Evolutionary conservation across 2,797 vertebrate species (phyloP).

Genomic region (Mionectes olivaceus): DNA sequence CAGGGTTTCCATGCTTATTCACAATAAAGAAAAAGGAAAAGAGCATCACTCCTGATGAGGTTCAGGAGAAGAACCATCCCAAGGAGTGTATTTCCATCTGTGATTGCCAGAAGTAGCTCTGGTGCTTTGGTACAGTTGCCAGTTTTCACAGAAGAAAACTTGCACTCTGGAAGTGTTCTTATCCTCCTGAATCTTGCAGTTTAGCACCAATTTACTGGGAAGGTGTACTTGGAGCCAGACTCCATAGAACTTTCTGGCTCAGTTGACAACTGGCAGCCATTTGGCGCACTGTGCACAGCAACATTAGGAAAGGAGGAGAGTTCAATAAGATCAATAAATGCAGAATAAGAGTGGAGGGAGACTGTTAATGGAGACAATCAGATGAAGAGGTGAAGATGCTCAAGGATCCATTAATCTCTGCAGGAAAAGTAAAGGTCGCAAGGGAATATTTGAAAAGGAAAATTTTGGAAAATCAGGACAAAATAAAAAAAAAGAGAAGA

Average conservation of each 20-base stretch:
- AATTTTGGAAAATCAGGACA: background rate
- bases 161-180: background rate
- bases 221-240: background rate
- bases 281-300: background rate
- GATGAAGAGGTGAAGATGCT: background rate
- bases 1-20: background rate
- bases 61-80: background rate
- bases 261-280: background rate
- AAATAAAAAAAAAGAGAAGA: background rate
- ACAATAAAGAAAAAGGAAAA: background rate
- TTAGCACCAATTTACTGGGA: background rate
- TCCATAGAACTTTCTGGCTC: background rate
- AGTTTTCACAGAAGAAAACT: background rate
- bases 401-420: background rate
- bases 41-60: background rate
- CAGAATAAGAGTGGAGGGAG: background rate
- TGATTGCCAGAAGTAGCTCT: background rate
- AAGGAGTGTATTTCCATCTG: background rate
- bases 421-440: background rate
- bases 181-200: background rate
- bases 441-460: background rate
- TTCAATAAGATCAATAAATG: background rate
- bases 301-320: background rate
- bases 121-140: background rate
- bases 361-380: background rate